These are phyloP conservation scores for Hedya salicella DNA, from an alignment of 2,888 invertebrate species.

Conservation along the genomic window DNA sequence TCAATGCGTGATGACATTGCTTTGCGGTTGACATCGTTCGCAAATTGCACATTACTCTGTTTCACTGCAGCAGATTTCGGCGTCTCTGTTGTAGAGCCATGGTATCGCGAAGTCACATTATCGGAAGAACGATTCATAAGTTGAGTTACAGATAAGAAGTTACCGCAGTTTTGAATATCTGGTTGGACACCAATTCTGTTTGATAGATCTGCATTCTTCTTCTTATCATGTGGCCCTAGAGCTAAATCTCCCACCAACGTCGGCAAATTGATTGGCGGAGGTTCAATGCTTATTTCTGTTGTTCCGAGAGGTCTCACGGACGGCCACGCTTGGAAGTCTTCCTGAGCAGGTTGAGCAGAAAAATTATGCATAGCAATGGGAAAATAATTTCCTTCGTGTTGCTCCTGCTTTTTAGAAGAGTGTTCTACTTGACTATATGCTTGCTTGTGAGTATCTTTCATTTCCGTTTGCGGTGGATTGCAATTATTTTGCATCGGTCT, in stretches of 20 bases:
- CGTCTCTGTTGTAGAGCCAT: constrained; percentile 62
- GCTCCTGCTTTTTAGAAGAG: constrained; percentile 67
- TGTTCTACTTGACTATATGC: constrained; percentile 63
- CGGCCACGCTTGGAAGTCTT: constrained; percentile 79
- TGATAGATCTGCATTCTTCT: constrained; percentile 66
- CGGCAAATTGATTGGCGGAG: constrained; percentile 78
- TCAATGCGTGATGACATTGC: constrained; percentile 63
- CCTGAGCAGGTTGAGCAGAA: constrained; percentile 68
- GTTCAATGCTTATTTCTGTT: constrained; percentile 80
- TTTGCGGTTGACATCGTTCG: constrained; percentile 69
- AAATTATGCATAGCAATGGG: constrained; percentile 78
- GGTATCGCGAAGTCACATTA: constrained; percentile 68
- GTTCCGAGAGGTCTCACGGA: constrained; percentile 74
- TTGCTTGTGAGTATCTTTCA: constrained; percentile 67
- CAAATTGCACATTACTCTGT: constrained; percentile 63
- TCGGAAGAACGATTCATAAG: constrained; percentile 79
- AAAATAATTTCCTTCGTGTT: constrained; percentile 72
- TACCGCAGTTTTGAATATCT: constrained; percentile 75
- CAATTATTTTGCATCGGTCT: constrained; percentile 73
- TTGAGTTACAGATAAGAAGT: constrained; percentile 79
- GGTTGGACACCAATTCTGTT: constrained; percentile 62
- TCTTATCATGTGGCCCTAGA: constrained; percentile 78
- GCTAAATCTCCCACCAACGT: constrained; percentile 79
- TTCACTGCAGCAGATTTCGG: constrained; percentile 63
- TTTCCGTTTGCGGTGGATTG: constrained; percentile 59